phyloP scores from a whole-genome alignment of 2,113 vertebrate species.

The Amblyornis subalaris region DNA sequence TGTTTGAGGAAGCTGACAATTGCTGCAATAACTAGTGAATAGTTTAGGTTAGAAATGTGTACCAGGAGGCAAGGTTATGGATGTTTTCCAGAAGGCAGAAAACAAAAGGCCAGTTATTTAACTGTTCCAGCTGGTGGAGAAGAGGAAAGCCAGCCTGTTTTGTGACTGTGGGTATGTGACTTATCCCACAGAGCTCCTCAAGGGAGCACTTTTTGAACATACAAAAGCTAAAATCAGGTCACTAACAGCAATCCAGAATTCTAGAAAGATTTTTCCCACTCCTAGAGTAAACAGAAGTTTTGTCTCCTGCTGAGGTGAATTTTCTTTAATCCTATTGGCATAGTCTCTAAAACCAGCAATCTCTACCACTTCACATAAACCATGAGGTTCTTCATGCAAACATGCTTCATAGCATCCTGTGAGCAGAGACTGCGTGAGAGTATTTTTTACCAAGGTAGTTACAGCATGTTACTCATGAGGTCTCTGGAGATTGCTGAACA shows the following conservation, averaged over 20 bases:
- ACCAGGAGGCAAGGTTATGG: not conserved
- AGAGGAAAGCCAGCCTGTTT: not conserved
- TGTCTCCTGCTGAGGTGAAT: not conserved
- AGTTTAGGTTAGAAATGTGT: not conserved
- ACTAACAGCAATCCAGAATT: not conserved
- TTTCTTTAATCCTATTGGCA: not conserved
- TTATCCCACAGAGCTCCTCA: not conserved
- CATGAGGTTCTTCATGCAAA: not conserved
- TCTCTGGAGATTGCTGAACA: not conserved
- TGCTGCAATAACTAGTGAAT: not conserved
- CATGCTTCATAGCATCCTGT: not conserved
- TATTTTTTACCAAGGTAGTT: not conserved
- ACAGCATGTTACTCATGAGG: not conserved
- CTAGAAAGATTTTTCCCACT: not conserved
- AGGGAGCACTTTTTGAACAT: not conserved
- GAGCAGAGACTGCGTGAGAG: not conserved
- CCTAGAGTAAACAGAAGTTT: not conserved
- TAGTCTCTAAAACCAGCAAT: not conserved
- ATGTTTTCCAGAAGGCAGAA: not conserved
- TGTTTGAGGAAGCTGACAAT: constrained; percentile 4
- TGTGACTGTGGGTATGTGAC: not conserved
- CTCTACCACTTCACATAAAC: not conserved
- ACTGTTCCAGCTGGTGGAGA: not conserved
- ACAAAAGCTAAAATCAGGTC: not conserved
- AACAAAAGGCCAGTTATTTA: not conserved